Evolutionary conservation across 2,797 vertebrate species (phyloP).

Genomic region (Tolypeutes matacus): DNA sequence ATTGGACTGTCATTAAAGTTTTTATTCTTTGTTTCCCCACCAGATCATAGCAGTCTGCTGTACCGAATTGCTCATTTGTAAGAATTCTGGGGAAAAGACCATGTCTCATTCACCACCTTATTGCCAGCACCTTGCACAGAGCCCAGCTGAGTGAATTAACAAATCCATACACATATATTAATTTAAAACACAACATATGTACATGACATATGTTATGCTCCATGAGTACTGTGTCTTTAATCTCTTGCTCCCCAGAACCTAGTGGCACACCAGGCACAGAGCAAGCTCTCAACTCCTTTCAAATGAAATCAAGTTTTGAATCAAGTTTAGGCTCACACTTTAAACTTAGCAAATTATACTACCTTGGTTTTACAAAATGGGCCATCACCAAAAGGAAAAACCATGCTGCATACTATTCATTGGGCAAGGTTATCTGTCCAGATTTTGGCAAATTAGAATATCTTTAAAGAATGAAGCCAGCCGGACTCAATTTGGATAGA

Average conservation of each 20-base stretch:
- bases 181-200: not conserved
- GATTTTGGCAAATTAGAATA: not conserved
- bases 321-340: not conserved
- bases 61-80: not conserved
- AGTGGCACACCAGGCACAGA: not conserved
- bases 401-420: not conserved
- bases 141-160: not conserved
- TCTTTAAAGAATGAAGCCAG: not conserved
- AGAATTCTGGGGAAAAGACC: not conserved
- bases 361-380: not conserved
- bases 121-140: not conserved
- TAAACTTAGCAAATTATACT: not conserved
- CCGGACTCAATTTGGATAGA: not conserved
- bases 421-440: not conserved
- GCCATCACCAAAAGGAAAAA: not conserved
- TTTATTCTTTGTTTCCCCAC: not conserved
- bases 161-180: not conserved
- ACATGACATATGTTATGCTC: not conserved
- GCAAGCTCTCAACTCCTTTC: not conserved
- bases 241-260: not conserved
- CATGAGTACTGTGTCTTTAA: not conserved
- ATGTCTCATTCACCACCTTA: not conserved
- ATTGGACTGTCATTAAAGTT: not conserved
- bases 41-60: not conserved
- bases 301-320: constrained; percentile 41